Evolutionary conservation across 2,113 vertebrate genomes (phyloP), one percentile per base, ranked within the genome.

Genomic region (Neogobius melanostomus): DNA sequence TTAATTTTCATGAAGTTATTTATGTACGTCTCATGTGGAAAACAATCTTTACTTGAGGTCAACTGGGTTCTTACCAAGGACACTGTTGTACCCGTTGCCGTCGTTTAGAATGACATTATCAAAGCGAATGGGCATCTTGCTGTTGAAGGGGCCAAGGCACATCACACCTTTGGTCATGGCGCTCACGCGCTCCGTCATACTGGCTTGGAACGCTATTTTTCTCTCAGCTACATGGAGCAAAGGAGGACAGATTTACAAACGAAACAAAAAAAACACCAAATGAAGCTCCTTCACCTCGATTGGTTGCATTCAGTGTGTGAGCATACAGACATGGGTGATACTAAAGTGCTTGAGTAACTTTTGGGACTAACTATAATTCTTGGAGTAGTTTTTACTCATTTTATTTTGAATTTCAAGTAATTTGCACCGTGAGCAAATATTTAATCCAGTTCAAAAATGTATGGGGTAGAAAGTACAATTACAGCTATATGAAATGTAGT

Each of bases 141-240:
- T 89, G 48, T 83, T 93, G 72, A 90, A 93, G 44, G 91, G 91
- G 15, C 93, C 93, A 45, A 90, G 90, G 71, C 92, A 93, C 3
- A 1, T 3, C 1, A 50, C 11, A n/a, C n/a, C n/a, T n/a, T n/a
- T n/a, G n/a, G n/a, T n/a, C n/a, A n/a, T n/a, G n/a, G n/a, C n/a
- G n/a, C n/a, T n/a, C n/a, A 64, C 5, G 7, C 1, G 52, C 28
- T 64, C 16, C 45, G 70, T 28, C 68, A 92, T 75, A 11, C 15
- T 28, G 52, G 90, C 90, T 11, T 70, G 79, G 79, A 93, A 93
- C 14, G 90, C 69, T 51, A 92, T n/a, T 51, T 85, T 73, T 6
- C 6, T 14, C 11, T 48, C 49, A 28, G n/a, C 92, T 93, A 67
- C 59, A 15, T 45, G 6, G 0, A 12, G 49, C 5, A 75, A 8